phyloP scores from a whole-genome alignment of 2,888 invertebrate species.

The Oegoconia quadripuncta region DNA sequence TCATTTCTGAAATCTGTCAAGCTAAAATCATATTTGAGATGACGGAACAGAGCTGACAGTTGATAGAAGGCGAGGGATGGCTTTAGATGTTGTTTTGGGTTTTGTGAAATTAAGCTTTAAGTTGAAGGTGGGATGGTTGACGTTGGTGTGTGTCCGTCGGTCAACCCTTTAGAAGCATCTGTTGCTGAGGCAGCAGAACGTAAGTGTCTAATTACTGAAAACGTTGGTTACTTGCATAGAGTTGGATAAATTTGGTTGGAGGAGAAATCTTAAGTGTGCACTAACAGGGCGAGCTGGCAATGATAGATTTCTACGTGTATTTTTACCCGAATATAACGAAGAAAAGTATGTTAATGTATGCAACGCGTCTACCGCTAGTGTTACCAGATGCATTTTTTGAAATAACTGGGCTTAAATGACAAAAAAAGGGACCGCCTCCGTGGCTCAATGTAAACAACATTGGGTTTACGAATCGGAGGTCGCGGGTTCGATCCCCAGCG shows the following conservation, averaged over 20 bases:
- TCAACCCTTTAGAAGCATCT: conserved; percentile 26
- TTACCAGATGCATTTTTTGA: too few relatives aligned
- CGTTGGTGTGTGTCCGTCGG: neutral
- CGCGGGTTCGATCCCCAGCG: too few relatives aligned
- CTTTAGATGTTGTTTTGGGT: conserved; percentile 2
- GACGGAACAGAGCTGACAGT: conserved; percentile 26
- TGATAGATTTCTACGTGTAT: too few relatives aligned
- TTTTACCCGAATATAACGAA: too few relatives aligned
- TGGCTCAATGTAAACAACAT: too few relatives aligned
- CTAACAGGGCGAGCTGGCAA: neutral
- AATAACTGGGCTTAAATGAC: too few relatives aligned
- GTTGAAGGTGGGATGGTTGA: neutral
- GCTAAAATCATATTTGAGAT: conserved; percentile 23
- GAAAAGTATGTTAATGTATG: too few relatives aligned
- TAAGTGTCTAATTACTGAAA: conserved; percentile 42
- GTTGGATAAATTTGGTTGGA: neutral
- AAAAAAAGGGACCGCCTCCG: too few relatives aligned
- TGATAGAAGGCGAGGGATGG: conserved; percentile 17
- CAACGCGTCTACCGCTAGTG: too few relatives aligned
- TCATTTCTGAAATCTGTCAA: too few relatives aligned
- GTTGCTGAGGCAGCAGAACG: conserved; percentile 24
- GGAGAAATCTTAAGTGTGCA: neutral
- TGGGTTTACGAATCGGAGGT: too few relatives aligned
- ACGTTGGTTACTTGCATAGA: conserved; percentile 27
- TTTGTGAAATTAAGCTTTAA: conserved; percentile 3